Evolutionary conservation across 1,140 invertebrate genomes (phyloP), one percentile per base, ranked within the genome.

Genomic region (Eulimnadia texana): DNA sequence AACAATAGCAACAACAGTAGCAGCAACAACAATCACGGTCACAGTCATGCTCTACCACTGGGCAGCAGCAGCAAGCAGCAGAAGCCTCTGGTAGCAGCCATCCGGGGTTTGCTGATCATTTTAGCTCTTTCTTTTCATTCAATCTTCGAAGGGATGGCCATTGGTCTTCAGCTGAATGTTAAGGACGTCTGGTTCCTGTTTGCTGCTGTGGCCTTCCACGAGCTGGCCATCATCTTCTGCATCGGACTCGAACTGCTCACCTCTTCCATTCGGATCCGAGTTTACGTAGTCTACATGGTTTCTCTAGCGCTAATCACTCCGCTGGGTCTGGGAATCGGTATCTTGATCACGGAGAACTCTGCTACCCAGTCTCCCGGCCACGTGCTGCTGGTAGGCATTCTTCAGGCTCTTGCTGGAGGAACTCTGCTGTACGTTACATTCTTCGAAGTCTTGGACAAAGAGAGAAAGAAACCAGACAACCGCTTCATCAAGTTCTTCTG

Each of bases 341-440:
- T 77, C 61, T 68, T 87, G 6, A 73, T 88, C 33, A 83, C 86
- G 61, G 70, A 72, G 61, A 64, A 65, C 3, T 58, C 64, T 1
- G 53, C 65, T 16, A 54, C 51, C 28, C 60, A 60, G 13, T 50
- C 61, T 2, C 27, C 65, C 0, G 52, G 29, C n/a, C 70, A 72
- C 50, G 57, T 66, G 10, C 58, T 72, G 10, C 55, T 66, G 19
- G 63, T 72, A 72, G 80, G 80, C 66, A 61, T 68, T 33, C 66
- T 72, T 23, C 71, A 72, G 66, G 70, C 64, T 64, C 64, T 92
- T 72, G 88, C 89, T 0, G 86, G 86, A 50, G 90, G 90, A 20
- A 93, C 90, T 0, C 76, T 93, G 11, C 78, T 93, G 0, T 93
- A 92, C 70, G 88, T 93, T 33, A 87, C 91, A 1, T 93, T 93